These are phyloP conservation scores for Leptocoma aspasia DNA, from an alignment of 2,113 vertebrate genomes.

Conservation along the genomic window DNA sequence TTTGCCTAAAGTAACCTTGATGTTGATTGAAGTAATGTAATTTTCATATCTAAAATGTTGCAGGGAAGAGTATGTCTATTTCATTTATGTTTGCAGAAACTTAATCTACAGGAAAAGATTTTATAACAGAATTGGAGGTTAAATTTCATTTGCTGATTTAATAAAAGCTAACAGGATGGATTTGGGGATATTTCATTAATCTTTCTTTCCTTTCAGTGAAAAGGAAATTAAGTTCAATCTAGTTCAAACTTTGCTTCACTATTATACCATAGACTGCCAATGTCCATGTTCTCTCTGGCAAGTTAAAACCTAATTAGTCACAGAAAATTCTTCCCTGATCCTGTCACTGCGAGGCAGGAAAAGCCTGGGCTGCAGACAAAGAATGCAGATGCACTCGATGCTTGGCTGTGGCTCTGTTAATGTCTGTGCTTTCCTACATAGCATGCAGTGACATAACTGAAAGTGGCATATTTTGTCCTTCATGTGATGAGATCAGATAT, in stretches of 20 bases:
- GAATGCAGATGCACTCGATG: slow-evolving; percentile 52
- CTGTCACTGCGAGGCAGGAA: slow-evolving; percentile 73
- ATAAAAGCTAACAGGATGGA: slow-evolving; percentile 98
- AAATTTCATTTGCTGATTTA: slow-evolving; percentile 96
- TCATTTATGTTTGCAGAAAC: slow-evolving; percentile 78
- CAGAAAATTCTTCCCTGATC: slow-evolving; percentile 87
- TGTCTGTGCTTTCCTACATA: neutral
- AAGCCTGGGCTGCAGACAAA: slow-evolving; percentile 52
- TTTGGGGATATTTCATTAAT: slow-evolving; percentile 99
- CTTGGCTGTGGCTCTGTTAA: slow-evolving; percentile 8
- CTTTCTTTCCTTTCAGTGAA: slow-evolving; percentile 91
- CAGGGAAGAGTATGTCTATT: slow-evolving; percentile 67
- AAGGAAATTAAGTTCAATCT: slow-evolving; percentile 93
- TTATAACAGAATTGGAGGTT: slow-evolving; percentile 79
- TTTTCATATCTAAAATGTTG: slow-evolving; percentile 73
- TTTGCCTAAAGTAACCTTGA: slow-evolving; percentile 68
- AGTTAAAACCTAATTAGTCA: slow-evolving; percentile 89
- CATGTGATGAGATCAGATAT: neutral
- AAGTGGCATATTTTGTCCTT: neutral
- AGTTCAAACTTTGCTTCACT: slow-evolving; percentile 81
- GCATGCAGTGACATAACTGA: neutral
- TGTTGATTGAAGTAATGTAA: slow-evolving; percentile 75
- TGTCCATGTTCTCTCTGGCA: slow-evolving; percentile 82
- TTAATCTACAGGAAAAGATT: slow-evolving; percentile 83
- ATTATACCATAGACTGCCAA: slow-evolving; percentile 78